Conservation (phyloP, 2,888 invertebrate genomes). For the Troilus luridus region DNA sequence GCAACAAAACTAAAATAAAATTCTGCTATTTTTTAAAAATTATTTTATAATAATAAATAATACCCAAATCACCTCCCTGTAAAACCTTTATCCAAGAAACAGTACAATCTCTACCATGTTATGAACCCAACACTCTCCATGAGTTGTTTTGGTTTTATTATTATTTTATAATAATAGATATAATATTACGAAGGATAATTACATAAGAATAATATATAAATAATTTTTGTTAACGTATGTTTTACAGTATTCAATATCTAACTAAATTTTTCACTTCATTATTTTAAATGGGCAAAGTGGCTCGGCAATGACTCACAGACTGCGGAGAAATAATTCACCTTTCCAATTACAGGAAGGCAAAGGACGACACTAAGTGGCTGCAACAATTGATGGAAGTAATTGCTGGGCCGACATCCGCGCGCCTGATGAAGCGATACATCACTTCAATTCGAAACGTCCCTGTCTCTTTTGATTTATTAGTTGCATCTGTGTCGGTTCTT, state of each 20-base stretch:
- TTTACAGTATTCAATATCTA: neutral
- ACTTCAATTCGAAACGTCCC: neutral
- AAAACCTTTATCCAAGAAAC: too few species aligned
- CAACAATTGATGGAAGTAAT: slow-evolving; percentile 32
- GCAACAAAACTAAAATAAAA: too few species aligned
- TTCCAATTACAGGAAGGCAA: slow-evolving; percentile 39
- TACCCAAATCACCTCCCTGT: too few species aligned
- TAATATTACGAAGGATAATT: too few species aligned
- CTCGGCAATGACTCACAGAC: neutral
- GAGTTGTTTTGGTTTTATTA: too few species aligned
- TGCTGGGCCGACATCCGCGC: neutral
- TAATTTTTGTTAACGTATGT: neutral
- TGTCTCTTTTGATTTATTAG: slow-evolving; percentile 25
- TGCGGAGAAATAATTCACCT: neutral
- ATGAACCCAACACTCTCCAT: too few species aligned
- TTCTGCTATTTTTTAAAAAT: too few species aligned
- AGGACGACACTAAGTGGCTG: slow-evolving; percentile 9
- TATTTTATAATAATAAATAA: too few species aligned
- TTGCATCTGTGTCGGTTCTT: neutral
- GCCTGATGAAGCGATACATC: slow-evolving; percentile 20
- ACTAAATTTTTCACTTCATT: neutral
- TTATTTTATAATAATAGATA: too few species aligned
- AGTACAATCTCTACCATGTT: too few species aligned
- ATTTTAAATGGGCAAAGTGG: neutral
- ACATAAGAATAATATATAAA: neutral